A percentile compares a stretch with the other conserved stretches of the same genome.
phyloP scores from a whole-genome alignment of 2,888 invertebrate genomes.

The Steromphala cineraria region DNA sequence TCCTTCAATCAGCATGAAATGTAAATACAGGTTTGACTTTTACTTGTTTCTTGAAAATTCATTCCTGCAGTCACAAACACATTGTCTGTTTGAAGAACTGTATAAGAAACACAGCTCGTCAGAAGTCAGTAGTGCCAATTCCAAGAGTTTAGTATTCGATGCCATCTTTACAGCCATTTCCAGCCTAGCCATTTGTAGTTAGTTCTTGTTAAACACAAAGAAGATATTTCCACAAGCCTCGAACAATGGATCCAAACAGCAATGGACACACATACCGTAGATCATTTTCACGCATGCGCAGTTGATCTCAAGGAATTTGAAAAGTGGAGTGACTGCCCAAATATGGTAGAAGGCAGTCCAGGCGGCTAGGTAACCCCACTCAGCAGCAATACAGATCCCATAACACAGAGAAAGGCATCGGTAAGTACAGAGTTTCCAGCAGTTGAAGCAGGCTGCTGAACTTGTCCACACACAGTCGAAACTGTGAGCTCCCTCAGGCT shows the following conservation, averaged over 20 bases:
- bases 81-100: too few relatives aligned
- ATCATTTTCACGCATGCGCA: conserved; percentile 52
- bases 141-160: too few relatives aligned
- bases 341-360: conserved; percentile 81
- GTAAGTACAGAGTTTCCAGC: conserved; percentile 83
- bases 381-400: conserved; percentile 83
- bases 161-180: too few relatives aligned
- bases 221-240: conserved; percentile 51
- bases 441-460: conserved; percentile 80
- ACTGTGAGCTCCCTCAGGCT: conserved; percentile 66
- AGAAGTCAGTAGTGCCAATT: too few relatives aligned
- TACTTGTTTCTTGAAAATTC: too few relatives aligned
- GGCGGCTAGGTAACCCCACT: conserved; percentile 75
- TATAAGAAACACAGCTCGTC: too few relatives aligned
- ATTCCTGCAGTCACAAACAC: too few relatives aligned
- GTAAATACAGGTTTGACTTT: too few relatives aligned
- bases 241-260: conserved; percentile 57
- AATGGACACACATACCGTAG: conserved; percentile 78
- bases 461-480: conserved; percentile 84
- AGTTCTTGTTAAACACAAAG: conserved; percentile 44
- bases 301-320: conserved; percentile 81
- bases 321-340: conserved; percentile 84
- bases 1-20: too few relatives aligned
- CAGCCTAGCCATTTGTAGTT: not conserved
- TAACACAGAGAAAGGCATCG: conserved; percentile 81